A percentile compares a stretch with the other conserved stretches of the same genome.
Evolutionary conservation across 2,113 vertebrate species (phyloP).

Genomic region (Beaufortia kweichowensis): DNA sequence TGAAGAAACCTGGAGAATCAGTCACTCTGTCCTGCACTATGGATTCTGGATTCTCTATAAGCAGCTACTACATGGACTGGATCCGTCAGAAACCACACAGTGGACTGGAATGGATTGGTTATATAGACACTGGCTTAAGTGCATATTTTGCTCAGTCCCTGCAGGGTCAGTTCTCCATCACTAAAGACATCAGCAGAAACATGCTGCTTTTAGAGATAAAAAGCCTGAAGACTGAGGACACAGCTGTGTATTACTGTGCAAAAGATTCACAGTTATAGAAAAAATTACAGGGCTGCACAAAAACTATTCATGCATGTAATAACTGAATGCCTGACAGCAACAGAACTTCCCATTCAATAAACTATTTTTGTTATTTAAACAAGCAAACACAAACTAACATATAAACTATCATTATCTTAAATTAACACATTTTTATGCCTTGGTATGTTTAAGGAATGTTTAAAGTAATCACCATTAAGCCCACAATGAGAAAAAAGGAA

Average conservation of each 20-base stretch:
- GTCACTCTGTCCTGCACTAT: conserved; percentile 52
- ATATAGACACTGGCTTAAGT: conserved; percentile 5
- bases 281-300: not conserved
- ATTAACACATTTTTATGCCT: too few relatives aligned
- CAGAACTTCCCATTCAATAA: not conserved
- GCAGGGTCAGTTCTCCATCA: conserved; percentile 46
- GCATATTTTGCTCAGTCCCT: conserved; percentile 39
- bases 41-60: conserved; percentile 40
- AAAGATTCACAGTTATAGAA: conserved; percentile 1
- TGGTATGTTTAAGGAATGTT: too few relatives aligned
- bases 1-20: conserved; percentile 33
- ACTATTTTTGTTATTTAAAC: too few relatives aligned
- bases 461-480: too few relatives aligned
- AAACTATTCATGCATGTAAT: conserved; percentile 2
- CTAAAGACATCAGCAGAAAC: conserved; percentile 44
- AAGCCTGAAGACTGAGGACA: conserved; percentile 47
- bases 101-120: conserved; percentile 50
- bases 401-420: too few relatives aligned
- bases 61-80: conserved; percentile 31
- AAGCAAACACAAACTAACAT: too few relatives aligned
- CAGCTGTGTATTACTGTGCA: conserved; percentile 53
- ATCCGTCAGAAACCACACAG: conserved; percentile 51
- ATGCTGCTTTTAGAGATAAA: conserved; percentile 40
- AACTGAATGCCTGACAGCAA: not conserved
- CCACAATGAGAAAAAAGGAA: too few relatives aligned